Conservation (phyloP, 1,140 invertebrate species). For the Spodoptera frugiperda region DNA sequence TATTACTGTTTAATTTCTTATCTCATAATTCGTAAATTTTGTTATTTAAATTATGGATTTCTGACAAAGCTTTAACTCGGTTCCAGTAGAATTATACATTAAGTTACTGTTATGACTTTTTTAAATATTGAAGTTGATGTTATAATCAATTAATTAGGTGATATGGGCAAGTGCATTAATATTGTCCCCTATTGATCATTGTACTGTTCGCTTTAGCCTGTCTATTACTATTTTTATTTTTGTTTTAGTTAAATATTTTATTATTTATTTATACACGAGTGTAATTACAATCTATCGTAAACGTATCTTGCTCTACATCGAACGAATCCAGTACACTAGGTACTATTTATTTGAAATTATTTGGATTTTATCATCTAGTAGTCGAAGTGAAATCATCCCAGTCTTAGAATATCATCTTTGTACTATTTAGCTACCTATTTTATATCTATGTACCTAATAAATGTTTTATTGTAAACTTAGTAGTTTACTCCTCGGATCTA, state of each 20-base stretch:
- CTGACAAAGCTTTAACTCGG: conserved; percentile 85
- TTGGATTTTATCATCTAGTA: conserved; percentile 55
- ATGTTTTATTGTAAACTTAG: conserved; percentile 84
- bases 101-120: conserved; percentile 85
- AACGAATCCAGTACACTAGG: conserved; percentile 59
- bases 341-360: conserved; percentile 54
- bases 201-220: conserved; percentile 81
- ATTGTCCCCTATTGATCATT: conserved; percentile 81
- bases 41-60: conserved; percentile 85
- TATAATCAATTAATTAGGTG: conserved; percentile 84
- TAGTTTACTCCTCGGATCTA: conserved; percentile 75
- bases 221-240: conserved; percentile 81
- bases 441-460: conserved; percentile 83
- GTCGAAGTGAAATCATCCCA: conserved; percentile 63
- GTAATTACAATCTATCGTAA: conserved; percentile 65
- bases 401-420: conserved; percentile 74
- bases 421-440: conserved; percentile 78
- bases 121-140: conserved; percentile 85
- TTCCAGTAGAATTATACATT: conserved; percentile 85
- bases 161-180: conserved; percentile 85
- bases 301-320: conserved; percentile 72
- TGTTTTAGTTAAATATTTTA: conserved; percentile 86
- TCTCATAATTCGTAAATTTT: conserved; percentile 82
- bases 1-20: conserved; percentile 84
- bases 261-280: conserved; percentile 84